These are phyloP conservation scores for Scaptomyza hsui DNA, from an alignment of 1,140 invertebrate genomes.

Conservation along the genomic window DNA sequence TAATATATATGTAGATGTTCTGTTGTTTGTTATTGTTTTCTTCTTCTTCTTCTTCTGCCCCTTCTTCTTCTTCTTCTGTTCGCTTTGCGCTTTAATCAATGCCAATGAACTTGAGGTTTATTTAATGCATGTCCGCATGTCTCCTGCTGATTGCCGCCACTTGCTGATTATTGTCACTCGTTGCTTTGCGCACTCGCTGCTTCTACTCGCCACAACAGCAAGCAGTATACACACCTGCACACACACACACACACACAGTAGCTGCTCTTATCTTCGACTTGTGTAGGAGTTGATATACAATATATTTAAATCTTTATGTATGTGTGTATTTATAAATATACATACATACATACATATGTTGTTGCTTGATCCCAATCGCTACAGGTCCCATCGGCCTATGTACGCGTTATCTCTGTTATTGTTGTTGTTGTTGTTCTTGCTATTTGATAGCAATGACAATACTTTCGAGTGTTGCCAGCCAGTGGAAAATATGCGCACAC, in stretches of 20 bases:
- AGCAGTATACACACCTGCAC: constrained; percentile 1
- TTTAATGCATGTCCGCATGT: constrained; percentile 42
- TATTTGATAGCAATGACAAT: constrained; percentile 62
- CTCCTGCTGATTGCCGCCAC: constrained; percentile 4
- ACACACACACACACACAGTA: constrained; percentile 16
- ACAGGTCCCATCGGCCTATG: constrained; percentile 4
- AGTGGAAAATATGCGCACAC: constrained; percentile 14
- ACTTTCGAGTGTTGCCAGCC: constrained; percentile 21
- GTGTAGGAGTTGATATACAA: constrained; percentile 3
- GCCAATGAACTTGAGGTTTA: constrained; percentile 75
- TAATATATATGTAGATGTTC: no score
- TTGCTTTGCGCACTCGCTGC: background rate
- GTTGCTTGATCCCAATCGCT: constrained; percentile 45
- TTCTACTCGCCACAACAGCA: background rate
- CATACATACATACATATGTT: background rate
- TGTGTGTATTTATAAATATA: background rate
- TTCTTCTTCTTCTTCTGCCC: constrained; percentile 27
- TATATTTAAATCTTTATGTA: background rate
- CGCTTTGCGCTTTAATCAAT: constrained; percentile 63
- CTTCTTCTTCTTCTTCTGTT: constrained; percentile 32
- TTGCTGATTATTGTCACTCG: background rate
- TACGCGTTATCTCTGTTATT: constrained; percentile 46
- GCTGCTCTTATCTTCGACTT: constrained; percentile 46
- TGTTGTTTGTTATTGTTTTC: constrained; percentile 13
- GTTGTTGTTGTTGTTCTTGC: constrained; percentile 36